These are phyloP conservation scores for Dorcus parallelipipedus DNA, from an alignment of 2,888 invertebrate species.

Conservation along the genomic window DNA sequence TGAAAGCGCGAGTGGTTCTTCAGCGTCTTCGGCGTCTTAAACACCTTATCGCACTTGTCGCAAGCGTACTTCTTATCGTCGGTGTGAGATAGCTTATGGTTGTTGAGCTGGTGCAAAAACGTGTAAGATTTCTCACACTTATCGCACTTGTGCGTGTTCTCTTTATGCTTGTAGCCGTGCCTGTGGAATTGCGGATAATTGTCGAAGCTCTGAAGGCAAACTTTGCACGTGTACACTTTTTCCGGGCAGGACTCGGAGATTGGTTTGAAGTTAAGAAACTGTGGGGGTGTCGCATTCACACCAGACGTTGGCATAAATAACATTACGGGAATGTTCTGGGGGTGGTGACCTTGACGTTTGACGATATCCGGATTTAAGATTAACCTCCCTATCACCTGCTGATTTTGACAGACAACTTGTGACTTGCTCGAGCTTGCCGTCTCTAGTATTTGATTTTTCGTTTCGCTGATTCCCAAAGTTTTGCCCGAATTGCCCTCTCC, in stretches of 20 bases:
- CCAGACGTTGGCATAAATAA: too few species aligned
- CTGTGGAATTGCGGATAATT: background rate
- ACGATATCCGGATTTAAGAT: too few species aligned
- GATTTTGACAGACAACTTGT: too few species aligned
- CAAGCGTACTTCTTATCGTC: constrained; percentile 54
- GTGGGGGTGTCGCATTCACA: background rate
- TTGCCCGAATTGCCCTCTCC: too few species aligned
- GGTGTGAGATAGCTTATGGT: constrained; percentile 54
- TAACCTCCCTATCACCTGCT: too few species aligned
- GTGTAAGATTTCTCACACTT: constrained; percentile 55
- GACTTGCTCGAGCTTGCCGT: too few species aligned
- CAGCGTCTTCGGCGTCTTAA: constrained; percentile 27
- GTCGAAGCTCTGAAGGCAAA: background rate
- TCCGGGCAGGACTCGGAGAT: background rate
- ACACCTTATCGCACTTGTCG: constrained; percentile 54
- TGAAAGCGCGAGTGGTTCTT: background rate
- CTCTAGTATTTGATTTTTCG: too few species aligned
- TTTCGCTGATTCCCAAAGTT: too few species aligned
- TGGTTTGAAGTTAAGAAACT: too few species aligned
- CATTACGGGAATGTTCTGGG: too few species aligned
- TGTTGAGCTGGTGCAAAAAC: constrained; percentile 54
- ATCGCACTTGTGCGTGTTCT: constrained; percentile 52
- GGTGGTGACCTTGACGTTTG: too few species aligned
- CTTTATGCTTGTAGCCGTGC: constrained; percentile 25
- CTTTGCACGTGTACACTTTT: background rate